Conservation (phyloP, 2,888 invertebrate genomes). For the Automeris io region DNA sequence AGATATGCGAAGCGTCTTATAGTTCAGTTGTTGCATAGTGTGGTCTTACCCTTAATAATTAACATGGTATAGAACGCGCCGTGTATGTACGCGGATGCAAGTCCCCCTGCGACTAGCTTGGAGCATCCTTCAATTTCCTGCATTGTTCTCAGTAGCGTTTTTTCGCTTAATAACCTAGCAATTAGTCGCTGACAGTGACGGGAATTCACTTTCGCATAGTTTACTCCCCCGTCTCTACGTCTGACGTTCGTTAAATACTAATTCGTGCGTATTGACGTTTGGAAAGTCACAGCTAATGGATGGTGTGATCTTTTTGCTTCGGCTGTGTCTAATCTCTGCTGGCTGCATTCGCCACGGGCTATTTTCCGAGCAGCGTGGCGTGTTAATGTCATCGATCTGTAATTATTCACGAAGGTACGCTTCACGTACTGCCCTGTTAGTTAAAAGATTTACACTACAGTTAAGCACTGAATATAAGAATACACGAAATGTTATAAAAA, state of each 20-base stretch:
- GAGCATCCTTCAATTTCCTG: slow-evolving; percentile 43
- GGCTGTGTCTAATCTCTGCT: slow-evolving; percentile 58
- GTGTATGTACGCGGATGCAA: slow-evolving; percentile 26
- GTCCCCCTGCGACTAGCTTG: slow-evolving; percentile 36
- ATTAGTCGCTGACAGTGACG: slow-evolving; percentile 23
- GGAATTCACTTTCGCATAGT: slow-evolving; percentile 36
- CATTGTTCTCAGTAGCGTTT: slow-evolving; percentile 17
- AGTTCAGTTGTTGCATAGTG: too few relatives aligned
- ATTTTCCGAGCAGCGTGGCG: slow-evolving; percentile 58
- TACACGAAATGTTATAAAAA: too few relatives aligned
- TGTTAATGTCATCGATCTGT: slow-evolving; percentile 65
- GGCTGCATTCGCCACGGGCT: slow-evolving; percentile 61
- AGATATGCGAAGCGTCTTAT: too few relatives aligned
- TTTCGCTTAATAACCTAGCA: slow-evolving; percentile 23
- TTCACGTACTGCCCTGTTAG: slow-evolving; percentile 39
- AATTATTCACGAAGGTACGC: slow-evolving; percentile 67
- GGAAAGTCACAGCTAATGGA: slow-evolving; percentile 67
- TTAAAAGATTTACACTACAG: slow-evolving; percentile 33
- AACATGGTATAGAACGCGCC: slow-evolving; percentile 37
- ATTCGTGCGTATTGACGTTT: slow-evolving; percentile 72
- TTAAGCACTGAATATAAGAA: too few relatives aligned
- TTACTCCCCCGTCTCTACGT: slow-evolving; percentile 27
- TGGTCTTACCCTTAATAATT: too few relatives aligned
- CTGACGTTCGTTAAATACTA: slow-evolving; percentile 53
- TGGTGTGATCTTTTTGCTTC: slow-evolving; percentile 60